A percentile compares a stretch with the other conserved stretches of the same genome.
These are phyloP conservation scores for Callyntrura guangdongensis DNA, from an alignment of 2,888 invertebrate genomes.

Conservation along the genomic window DNA sequence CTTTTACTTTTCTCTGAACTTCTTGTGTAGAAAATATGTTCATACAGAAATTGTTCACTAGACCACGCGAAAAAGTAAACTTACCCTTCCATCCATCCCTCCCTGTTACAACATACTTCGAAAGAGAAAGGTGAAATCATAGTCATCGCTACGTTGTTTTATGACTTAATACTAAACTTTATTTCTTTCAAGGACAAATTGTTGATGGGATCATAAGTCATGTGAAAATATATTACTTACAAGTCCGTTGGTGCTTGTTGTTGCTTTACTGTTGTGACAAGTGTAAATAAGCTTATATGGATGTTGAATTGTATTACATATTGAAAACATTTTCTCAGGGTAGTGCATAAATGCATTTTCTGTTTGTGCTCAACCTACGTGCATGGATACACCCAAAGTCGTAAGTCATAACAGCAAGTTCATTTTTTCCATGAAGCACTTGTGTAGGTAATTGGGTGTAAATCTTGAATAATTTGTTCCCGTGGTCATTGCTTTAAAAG, in stretches of 20 bases:
- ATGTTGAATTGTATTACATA: too few species aligned
- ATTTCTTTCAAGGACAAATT: constrained; percentile 71
- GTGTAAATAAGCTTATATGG: neutral
- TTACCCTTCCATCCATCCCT: neutral
- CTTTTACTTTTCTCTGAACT: neutral
- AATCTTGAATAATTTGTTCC: constrained; percentile 43
- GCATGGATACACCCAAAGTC: too few species aligned
- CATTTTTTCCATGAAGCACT: too few species aligned
- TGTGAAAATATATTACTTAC: neutral
- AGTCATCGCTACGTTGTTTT: constrained; percentile 54
- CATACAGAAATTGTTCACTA: neutral
- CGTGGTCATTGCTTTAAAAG: constrained; percentile 45
- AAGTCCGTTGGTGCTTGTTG: constrained; percentile 17
- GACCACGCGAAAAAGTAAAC: neutral
- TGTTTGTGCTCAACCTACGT: too few species aligned
- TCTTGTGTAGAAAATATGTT: neutral
- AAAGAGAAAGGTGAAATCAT: constrained; percentile 52
- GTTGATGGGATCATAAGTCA: constrained; percentile 56
- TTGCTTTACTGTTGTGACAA: neutral
- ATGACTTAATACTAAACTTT: constrained; percentile 70
- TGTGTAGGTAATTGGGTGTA: constrained; percentile 21
- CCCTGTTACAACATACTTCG: neutral
- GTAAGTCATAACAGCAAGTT: too few species aligned
- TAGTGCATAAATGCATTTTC: neutral
- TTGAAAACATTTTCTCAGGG: neutral